Evolutionary conservation across 2,888 invertebrate species (phyloP), one percentile per base, ranked within the genome.

Genomic region (Noctua janthe): DNA sequence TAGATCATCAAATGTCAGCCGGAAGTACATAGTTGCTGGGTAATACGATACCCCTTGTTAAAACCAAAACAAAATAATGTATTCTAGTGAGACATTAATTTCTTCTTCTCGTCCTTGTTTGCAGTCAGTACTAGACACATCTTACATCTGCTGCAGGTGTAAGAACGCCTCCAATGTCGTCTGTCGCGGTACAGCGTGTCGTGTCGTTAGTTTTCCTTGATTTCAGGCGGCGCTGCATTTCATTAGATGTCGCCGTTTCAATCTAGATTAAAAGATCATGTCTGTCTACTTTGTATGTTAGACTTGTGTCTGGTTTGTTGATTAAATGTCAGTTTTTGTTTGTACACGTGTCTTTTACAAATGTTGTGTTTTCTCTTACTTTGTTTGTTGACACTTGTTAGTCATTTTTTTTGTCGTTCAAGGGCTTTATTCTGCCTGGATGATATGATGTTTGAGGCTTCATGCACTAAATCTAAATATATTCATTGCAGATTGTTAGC

Each of bases 91-190:
- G 39, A 39, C 10, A 51, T 11, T 2, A n/a, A 47, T 39, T 74
- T 72, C 29, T n/a, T 56, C 17, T 62, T 29, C 11, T 0, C 20
- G 43, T 39, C 13, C 47, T 85, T 88, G 49, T 86, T 87, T 90
- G 88, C 87, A 74, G n/a, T 76, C 85, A 80, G 89, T 89, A 89
- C 89, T 78, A 17, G 77, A 81, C 71, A 67, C 83, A 87, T 88
- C 85, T 74, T 70, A 67, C 83, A 87, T 88, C 85, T 74, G 89
- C 83, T 90, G 90, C 89, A 89, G 90, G 89, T 89, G 90, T 89
- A 89, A 90, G 83, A 87, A 80, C 86, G 73, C 75, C 74, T 78
- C 82, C 82, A 80, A 86, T 90, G 82, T 83, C 81, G 80, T 85
- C 77, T 90, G 89, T 82, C 87, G 67, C 70, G 35, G 77, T 88